Conservation (phyloP, 2,888 invertebrate species). For the Euplexia lucipara region DNA sequence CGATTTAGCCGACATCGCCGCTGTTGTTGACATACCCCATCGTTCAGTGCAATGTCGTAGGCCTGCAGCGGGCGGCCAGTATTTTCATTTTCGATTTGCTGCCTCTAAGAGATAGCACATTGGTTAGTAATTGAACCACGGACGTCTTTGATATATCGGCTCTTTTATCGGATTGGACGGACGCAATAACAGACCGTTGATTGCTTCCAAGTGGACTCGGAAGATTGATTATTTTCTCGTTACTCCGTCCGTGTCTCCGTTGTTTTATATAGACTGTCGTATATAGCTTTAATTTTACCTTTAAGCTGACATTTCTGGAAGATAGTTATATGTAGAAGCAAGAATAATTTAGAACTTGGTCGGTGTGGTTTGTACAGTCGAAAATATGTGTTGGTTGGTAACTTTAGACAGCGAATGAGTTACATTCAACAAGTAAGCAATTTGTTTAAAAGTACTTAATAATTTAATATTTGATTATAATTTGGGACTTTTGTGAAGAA, state of each 20-base stretch:
- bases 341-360: not conserved
- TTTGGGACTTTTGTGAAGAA: too few relatives aligned
- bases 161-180: slow-evolving; percentile 90
- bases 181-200: slow-evolving; percentile 90
- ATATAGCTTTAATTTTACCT: slow-evolving; percentile 56
- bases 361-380: not conserved
- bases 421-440: slow-evolving; percentile 3
- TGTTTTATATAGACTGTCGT: slow-evolving; percentile 76
- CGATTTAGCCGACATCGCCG: slow-evolving; percentile 66
- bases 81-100: slow-evolving; percentile 87
- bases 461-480: not conserved
- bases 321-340: slow-evolving; percentile 15
- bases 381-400: not conserved
- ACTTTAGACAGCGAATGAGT: not conserved
- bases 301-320: slow-evolving; percentile 17
- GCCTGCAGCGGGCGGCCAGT: slow-evolving; percentile 70
- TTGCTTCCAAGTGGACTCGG: slow-evolving; percentile 89
- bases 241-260: slow-evolving; percentile 77
- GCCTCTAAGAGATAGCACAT: slow-evolving; percentile 86
- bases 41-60: slow-evolving; percentile 70
- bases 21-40: slow-evolving; percentile 76
- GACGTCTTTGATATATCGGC: slow-evolving; percentile 91
- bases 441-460: too few relatives aligned
- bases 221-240: slow-evolving; percentile 91
- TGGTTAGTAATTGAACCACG: slow-evolving; percentile 88